A percentile compares a stretch with the other conserved stretches of the same genome.
These are phyloP conservation scores for Xenopus tropicalis DNA, from an alignment of 2,113 vertebrate species.

Conservation along the genomic window UCB_Xtro_10.0 CM004443.2:164733001-164733500, in stretches of 20 bases:
- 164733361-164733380: too few relatives aligned
- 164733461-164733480: too few relatives aligned
- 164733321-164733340: slow-evolving; percentile 1
- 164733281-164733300: slow-evolving; percentile 41
- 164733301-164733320: slow-evolving; percentile 8
- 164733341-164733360: too few relatives aligned
- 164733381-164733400: too few relatives aligned
- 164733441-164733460: too few relatives aligned
- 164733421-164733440: too few relatives aligned
- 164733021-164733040: too few relatives aligned
- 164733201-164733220: slow-evolving; percentile 27
- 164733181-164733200: slow-evolving; percentile 13
- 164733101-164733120: slow-evolving; percentile 17
- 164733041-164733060: neutral
- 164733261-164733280: slow-evolving; percentile 32
- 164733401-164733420: too few relatives aligned
- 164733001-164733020: too few relatives aligned
- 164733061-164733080: neutral
- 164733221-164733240: slow-evolving; percentile 42
- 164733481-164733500: too few relatives aligned
- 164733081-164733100: neutral
- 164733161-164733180: slow-evolving; percentile 19
- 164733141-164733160: slow-evolving; percentile 9
- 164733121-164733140: slow-evolving; percentile 10
- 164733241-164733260: slow-evolving; percentile 30